These are phyloP conservation scores for Lithobates sylvaticus DNA, from an alignment of 2,797 vertebrate species.

Conservation along the genomic window DNA sequence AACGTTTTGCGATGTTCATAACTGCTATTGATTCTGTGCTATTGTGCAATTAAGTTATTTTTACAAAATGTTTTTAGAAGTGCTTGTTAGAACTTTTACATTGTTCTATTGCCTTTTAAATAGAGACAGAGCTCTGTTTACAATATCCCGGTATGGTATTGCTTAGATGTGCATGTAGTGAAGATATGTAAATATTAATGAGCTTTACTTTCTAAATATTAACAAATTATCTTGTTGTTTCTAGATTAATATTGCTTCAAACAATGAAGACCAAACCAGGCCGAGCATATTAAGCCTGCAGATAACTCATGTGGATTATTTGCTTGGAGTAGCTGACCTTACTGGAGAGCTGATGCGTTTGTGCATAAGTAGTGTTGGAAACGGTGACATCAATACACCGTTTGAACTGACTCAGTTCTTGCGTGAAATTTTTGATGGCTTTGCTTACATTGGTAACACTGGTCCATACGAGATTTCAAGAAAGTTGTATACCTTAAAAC, in stretches of 20 bases:
- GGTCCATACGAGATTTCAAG: constrained; percentile 98
- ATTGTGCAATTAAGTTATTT: too few relatives aligned
- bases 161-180: too few relatives aligned
- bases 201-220: not conserved
- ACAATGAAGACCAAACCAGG: constrained; percentile 59
- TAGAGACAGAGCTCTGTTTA: too few relatives aligned
- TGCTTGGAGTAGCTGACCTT: constrained; percentile 94
- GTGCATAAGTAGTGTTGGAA: constrained; percentile 96
- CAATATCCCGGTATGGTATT: too few relatives aligned
- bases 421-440: constrained; percentile 94
- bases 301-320: constrained; percentile 92
- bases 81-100: too few relatives aligned
- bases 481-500: constrained; percentile 93
- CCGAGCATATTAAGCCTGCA: constrained; percentile 83
- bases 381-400: constrained; percentile 97
- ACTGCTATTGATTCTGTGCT: too few relatives aligned
- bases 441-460: constrained; percentile 95
- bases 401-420: constrained; percentile 96
- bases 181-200: too few relatives aligned
- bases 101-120: too few relatives aligned
- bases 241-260: not conserved
- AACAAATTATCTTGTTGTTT: not conserved
- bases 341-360: constrained; percentile 97
- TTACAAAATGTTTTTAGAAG: too few relatives aligned
- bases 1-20: too few relatives aligned